phyloP scores from a whole-genome alignment of 2,113 vertebrate genomes.

The Chaetodon auriga region DNA sequence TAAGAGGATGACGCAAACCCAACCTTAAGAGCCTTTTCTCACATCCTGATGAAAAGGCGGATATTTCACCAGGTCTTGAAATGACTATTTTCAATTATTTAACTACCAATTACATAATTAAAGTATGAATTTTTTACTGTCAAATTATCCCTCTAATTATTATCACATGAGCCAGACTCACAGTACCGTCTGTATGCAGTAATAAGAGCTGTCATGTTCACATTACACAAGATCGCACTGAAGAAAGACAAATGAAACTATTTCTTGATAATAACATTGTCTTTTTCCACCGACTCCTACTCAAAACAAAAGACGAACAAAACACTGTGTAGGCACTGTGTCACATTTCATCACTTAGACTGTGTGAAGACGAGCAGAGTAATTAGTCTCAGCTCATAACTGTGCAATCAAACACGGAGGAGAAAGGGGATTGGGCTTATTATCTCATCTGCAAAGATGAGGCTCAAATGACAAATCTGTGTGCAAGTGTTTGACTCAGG shows the following conservation, averaged over 20 bases:
- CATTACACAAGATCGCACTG: background rate
- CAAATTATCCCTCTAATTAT: slow-evolving; percentile 25
- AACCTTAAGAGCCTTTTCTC: slow-evolving; percentile 3
- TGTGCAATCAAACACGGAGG: slow-evolving; percentile 17
- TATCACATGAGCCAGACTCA: background rate
- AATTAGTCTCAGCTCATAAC: slow-evolving; percentile 39
- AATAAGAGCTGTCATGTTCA: background rate
- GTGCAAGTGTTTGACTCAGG: background rate
- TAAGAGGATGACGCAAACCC: slow-evolving; percentile 9
- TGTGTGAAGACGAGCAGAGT: slow-evolving; percentile 16
- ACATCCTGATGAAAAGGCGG: background rate
- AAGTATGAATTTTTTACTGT: slow-evolving; percentile 23
- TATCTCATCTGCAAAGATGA: slow-evolving; percentile 11
- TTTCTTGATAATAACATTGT: background rate
- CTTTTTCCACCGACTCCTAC: background rate
- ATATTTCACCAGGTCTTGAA: background rate
- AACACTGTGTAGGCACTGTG: background rate
- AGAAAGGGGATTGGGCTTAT: slow-evolving; percentile 16
- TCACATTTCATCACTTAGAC: background rate
- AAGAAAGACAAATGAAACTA: background rate
- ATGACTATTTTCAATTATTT: slow-evolving; percentile 9
- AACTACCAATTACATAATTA: slow-evolving; percentile 34
- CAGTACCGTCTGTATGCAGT: background rate
- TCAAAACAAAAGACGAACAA: background rate
- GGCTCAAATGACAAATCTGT: background rate